Conservation (phyloP, 2,797 vertebrate genomes). For the Pogonophryne albipinna region DNA sequence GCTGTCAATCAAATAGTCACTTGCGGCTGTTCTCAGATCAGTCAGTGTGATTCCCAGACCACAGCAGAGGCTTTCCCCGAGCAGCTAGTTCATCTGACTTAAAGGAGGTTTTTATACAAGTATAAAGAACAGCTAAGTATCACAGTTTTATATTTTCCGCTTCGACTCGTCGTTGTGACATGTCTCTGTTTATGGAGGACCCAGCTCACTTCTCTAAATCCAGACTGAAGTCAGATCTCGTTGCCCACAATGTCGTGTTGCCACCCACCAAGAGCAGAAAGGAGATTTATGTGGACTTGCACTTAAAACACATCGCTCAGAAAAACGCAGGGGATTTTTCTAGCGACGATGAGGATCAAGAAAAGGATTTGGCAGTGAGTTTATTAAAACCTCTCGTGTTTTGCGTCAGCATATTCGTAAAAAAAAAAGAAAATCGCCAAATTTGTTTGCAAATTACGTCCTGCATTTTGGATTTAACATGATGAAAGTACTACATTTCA, state of each 20-base stretch:
- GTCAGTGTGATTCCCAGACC: neutral
- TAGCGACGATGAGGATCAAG: constrained; percentile 84
- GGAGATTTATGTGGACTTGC: constrained; percentile 77
- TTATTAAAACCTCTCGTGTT: neutral
- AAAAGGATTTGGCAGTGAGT: constrained; percentile 75
- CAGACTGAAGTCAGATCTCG: constrained; percentile 80
- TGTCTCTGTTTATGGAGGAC: constrained; percentile 81
- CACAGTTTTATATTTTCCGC: neutral
- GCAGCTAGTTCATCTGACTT: neutral
- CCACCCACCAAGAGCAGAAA: constrained; percentile 79
- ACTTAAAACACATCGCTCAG: constrained; percentile 75
- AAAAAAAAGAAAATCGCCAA: neutral
- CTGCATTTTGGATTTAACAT: neutral
- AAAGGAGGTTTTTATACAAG: neutral
- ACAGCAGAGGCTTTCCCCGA: neutral
- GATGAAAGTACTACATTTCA: neutral
- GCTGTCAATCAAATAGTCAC: constrained; percentile 71
- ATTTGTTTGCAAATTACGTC: neutral
- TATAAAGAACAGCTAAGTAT: too few relatives aligned
- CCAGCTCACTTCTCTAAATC: constrained; percentile 78
- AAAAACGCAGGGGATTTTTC: constrained; percentile 81
- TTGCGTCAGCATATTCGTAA: neutral
- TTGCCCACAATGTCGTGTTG: constrained; percentile 81
- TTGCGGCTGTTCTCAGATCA: constrained; percentile 70
- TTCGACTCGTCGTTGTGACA: constrained; percentile 43